phyloP scores from a whole-genome alignment of 2,888 invertebrate species.

The Cynaeus angustus region DNA sequence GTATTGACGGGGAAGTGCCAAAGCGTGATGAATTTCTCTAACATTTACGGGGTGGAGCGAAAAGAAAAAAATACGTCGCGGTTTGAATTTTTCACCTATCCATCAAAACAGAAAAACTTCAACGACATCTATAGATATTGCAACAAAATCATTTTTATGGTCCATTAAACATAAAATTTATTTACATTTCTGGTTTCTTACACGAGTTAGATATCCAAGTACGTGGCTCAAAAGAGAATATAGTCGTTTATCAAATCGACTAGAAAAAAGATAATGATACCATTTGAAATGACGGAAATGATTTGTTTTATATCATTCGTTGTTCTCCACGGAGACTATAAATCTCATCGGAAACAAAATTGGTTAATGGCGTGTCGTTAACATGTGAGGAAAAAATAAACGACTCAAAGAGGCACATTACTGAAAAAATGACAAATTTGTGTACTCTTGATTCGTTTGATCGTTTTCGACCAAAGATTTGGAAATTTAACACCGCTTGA shows the following conservation, averaged over 20 bases:
- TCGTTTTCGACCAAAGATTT: too few species aligned
- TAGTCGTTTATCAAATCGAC: conserved; percentile 38
- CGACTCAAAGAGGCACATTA: not conserved
- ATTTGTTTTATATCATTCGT: conserved; percentile 27
- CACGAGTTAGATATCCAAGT: conserved; percentile 5
- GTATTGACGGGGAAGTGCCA: conserved; percentile 16
- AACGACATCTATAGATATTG: not conserved
- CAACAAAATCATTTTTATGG: not conserved
- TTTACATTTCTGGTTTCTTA: conserved; percentile 5
- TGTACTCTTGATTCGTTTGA: too few species aligned
- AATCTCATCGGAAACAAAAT: conserved; percentile 5
- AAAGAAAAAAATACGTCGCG: too few species aligned
- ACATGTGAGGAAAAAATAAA: not conserved
- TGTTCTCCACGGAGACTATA: conserved; percentile 12
- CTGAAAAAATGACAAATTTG: too few species aligned
- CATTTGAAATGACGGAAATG: conserved; percentile 39
- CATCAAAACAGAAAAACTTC: too few species aligned
- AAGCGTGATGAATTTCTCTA: not conserved
- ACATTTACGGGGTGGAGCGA: too few species aligned
- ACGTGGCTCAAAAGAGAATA: conserved; percentile 17
- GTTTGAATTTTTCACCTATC: too few species aligned
- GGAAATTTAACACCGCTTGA: too few species aligned
- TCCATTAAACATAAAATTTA: conserved; percentile 6
- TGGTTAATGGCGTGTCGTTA: not conserved
- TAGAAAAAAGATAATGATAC: conserved; percentile 38